A percentile compares a stretch with the other conserved stretches of the same genome.
phyloP scores from a whole-genome alignment of 2,888 invertebrate genomes.

The Rhogogaster chlorosoma region DNA sequence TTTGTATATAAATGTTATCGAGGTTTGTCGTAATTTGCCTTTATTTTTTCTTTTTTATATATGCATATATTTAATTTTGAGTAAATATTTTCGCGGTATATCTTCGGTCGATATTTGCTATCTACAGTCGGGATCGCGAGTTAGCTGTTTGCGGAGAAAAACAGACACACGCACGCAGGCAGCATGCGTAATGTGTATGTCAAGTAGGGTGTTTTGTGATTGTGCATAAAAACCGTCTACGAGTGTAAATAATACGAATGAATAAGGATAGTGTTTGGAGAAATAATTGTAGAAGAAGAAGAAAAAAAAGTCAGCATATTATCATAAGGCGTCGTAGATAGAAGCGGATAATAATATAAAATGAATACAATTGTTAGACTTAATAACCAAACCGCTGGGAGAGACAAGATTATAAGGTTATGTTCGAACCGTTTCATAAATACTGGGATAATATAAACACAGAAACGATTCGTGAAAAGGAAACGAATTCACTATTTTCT shows the following conservation, averaged over 20 bases:
- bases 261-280: background rate
- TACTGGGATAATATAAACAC: background rate
- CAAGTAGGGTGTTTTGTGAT: background rate
- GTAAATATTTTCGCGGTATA: background rate
- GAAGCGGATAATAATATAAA: background rate
- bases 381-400: conserved; percentile 79
- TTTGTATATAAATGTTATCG: background rate
- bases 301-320: background rate
- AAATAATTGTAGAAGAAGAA: too few relatives aligned
- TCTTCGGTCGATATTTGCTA: background rate
- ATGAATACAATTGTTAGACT: conserved; percentile 78
- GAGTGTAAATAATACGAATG: background rate
- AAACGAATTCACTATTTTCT: background rate
- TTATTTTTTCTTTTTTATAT: background rate
- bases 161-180: background rate
- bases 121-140: background rate
- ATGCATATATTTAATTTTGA: background rate
- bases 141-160: too few relatives aligned
- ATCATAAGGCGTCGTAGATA: background rate
- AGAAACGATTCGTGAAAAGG: background rate
- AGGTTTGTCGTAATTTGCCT: background rate
- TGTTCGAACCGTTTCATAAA: conserved; percentile 46
- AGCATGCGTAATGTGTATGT: background rate
- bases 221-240: background rate
- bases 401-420: conserved; percentile 79